Evolutionary conservation across 2,888 invertebrate species (phyloP).

Genomic region (Sialis lutaria): DNA sequence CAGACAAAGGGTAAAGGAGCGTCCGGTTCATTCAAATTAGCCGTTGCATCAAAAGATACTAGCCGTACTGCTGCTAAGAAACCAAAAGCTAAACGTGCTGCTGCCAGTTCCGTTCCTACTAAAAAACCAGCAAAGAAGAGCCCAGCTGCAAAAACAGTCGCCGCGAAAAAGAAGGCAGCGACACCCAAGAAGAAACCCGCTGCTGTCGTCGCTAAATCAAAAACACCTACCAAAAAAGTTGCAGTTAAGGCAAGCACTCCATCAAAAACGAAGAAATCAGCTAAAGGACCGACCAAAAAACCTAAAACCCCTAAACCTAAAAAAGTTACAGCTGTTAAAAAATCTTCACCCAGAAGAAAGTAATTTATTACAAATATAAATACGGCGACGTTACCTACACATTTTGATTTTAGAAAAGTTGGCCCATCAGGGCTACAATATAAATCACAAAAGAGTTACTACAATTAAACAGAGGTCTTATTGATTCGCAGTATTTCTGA

Average conservation of each 20-base stretch:
- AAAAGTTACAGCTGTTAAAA: conserved; percentile 1
- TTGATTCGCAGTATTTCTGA: no score
- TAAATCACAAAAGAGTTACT: no score
- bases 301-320: no score
- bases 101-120: no score
- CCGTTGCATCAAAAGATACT: conserved; percentile 8
- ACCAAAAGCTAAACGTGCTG: conserved; percentile 11
- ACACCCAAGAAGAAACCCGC: conserved; percentile 11
- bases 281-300: no score
- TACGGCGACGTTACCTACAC: no score
- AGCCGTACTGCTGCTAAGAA: conserved; percentile 17
- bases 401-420: no score
- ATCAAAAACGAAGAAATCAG: conserved; percentile 19
- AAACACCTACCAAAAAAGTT: conserved; percentile 10
- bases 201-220: conserved; percentile 9
- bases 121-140: conserved; percentile 5
- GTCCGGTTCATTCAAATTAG: conserved; percentile 23
- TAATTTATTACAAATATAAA: neutral
- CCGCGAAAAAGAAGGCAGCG: conserved; percentile 12
- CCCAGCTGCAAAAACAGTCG: conserved; percentile 10
- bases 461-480: no score
- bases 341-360: conserved; percentile 6
- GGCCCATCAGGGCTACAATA: no score
- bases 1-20: conserved; percentile 38
- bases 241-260: conserved; percentile 13